phyloP scores from a whole-genome alignment of 2,888 invertebrate genomes.

The Scaptodrosophila latifasciaeformis region DNA sequence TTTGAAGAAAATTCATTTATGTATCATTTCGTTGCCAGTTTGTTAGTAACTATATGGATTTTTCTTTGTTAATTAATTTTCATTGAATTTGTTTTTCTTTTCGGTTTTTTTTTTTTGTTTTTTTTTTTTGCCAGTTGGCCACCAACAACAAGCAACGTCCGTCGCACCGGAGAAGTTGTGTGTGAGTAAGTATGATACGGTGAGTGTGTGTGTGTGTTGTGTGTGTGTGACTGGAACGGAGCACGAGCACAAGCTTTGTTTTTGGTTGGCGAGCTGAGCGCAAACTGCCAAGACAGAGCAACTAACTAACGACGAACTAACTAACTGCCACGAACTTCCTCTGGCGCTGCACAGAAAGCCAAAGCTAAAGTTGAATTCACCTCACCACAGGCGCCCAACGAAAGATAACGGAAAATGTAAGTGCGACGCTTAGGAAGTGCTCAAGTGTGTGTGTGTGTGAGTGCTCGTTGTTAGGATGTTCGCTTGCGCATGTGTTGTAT shows the following conservation, averaged over 20 bases:
- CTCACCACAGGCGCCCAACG: conserved; percentile 50
- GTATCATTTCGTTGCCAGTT: conserved; percentile 10
- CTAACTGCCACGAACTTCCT: conserved; percentile 42
- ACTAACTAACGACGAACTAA: no score
- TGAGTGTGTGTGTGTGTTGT: conserved; percentile 32
- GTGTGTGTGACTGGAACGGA: conserved; percentile 31
- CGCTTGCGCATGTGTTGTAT: no score
- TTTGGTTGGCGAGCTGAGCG: conserved; percentile 48
- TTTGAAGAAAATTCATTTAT: conserved; percentile 6
- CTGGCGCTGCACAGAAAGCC: conserved; percentile 28
- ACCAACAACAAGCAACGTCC: not conserved
- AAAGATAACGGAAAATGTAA: conserved; percentile 43
- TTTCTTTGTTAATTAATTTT: conserved; percentile 1
- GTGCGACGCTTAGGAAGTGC: conserved; percentile 41
- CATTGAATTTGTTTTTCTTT: not conserved
- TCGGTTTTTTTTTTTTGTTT: conserved; percentile 2
- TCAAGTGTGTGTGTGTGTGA: conserved; percentile 17
- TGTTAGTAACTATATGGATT: no score
- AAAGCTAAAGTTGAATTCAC: conserved; percentile 11
- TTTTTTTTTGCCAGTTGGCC: conserved; percentile 6
- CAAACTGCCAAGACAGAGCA: conserved; percentile 41
- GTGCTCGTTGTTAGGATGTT: conserved; percentile 8
- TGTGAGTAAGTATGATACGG: conserved; percentile 8
- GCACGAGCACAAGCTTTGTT: conserved; percentile 43
- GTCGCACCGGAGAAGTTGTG: conserved; percentile 18